phyloP scores from a whole-genome alignment of 2,797 vertebrate genomes.

The Melanotaenia pygmaea region DNA sequence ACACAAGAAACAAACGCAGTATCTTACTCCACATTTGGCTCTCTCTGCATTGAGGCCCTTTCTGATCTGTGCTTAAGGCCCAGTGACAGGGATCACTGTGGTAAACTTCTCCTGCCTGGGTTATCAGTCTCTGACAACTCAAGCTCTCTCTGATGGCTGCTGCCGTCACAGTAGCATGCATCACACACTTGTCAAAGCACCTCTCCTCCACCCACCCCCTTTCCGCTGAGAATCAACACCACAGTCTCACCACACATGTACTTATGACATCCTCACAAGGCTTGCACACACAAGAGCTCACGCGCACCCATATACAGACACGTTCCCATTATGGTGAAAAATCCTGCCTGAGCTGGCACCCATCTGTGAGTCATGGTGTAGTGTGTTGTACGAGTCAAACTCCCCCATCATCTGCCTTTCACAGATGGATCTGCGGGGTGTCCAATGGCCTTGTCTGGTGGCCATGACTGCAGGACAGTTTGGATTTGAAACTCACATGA shows the following conservation, averaged over 20 bases:
- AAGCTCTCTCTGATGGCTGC: constrained; percentile 69
- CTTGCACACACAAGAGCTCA: constrained; percentile 35
- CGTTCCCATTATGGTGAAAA: constrained; percentile 77
- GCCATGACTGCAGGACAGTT: constrained; percentile 37
- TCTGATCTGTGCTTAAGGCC: constrained; percentile 47
- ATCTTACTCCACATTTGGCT: constrained; percentile 17
- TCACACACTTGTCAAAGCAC: constrained; percentile 79
- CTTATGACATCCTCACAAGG: constrained; percentile 6
- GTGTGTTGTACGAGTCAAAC: constrained; percentile 72
- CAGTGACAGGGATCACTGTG: constrained; percentile 49
- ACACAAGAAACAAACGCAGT: constrained; percentile 13
- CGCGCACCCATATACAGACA: constrained; percentile 53
- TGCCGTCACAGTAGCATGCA: constrained; percentile 77
- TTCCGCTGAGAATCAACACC: constrained; percentile 71
- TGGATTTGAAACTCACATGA: constrained; percentile 23
- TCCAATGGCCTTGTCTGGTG: constrained; percentile 62
- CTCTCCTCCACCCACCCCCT: constrained; percentile 73
- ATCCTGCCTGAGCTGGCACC: constrained; percentile 75
- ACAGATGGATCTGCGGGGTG: constrained; percentile 69
- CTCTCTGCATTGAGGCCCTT: constrained; percentile 12
- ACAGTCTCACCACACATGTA: constrained; percentile 68
- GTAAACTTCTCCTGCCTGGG: constrained; percentile 62
- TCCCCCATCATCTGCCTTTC: constrained; percentile 77
- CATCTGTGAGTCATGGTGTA: constrained; percentile 77
- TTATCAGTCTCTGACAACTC: constrained; percentile 70